Evolutionary conservation across 2,797 vertebrate genomes (phyloP), one percentile per base, ranked within the genome.

Genomic region (Manis crassicaudata): DNA sequence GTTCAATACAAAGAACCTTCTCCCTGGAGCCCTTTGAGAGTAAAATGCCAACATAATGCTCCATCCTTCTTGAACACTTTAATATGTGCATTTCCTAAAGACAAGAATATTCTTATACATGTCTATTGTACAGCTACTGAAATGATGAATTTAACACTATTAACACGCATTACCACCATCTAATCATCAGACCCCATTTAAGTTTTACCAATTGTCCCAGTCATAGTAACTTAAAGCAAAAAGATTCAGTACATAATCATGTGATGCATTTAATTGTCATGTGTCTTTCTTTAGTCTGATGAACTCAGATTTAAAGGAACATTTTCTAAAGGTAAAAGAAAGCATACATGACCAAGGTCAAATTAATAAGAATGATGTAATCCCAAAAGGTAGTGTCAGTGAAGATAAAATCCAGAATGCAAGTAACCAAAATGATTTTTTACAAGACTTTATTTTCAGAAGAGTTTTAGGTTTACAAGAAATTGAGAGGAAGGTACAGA

Each of bases 261-360:
- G 54, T 21, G 79, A 13, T 84, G 20, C 32, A 21, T 81, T 84
- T 81, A 73, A 94, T 83, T 80, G 52, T 73, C 32, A 76, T 37
- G 10, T 82, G 50, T 88, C 50, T 58, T 43, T 88, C 43, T 91
- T 92, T 63, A 56, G 46, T 52, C 4, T 56, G 21, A 90, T 77
- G 50, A 94, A 13, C 63, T 73, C 29, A 90, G 8, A 83, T 37
- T 77, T 73, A 35, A 90, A 90, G 87, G 20, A 32, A 90, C 8
- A 37, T 79, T 79, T 89, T 87, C 14, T 92, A 43, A 86, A 77
- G 58, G 72, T 90, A 62, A 46, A 89, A 81, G 43, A 91, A 93
- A 46, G 27, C 72, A 62, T 77, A 65, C 17, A 79, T 58, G 35
- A 94, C 21, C 37, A 77, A 91, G 52, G 46, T 58, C 10, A 76